Evolutionary conservation across 2,888 invertebrate genomes (phyloP).

Genomic region (Octodonta nipae): DNA sequence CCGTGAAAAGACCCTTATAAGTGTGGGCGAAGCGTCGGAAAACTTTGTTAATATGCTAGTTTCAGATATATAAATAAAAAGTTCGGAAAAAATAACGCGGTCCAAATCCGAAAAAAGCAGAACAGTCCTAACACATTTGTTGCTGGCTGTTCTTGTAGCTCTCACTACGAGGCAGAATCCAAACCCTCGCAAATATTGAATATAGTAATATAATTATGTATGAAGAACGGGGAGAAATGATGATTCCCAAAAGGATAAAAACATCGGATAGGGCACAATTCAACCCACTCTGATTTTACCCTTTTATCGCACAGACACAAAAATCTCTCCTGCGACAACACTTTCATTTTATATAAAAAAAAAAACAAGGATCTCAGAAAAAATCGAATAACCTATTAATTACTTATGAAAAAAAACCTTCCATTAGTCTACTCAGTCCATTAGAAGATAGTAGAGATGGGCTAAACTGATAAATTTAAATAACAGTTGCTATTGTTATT

Average conservation of each 20-base stretch:
- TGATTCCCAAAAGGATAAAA: slow-evolving; percentile 7
- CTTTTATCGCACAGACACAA: slow-evolving; percentile 6
- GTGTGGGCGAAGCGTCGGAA: too few species aligned
- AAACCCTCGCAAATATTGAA: slow-evolving; percentile 8
- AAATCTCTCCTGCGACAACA: slow-evolving; percentile 8
- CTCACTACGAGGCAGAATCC: slow-evolving; percentile 10
- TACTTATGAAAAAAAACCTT: slow-evolving; percentile 1
- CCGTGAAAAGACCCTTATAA: too few species aligned
- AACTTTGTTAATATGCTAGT: too few species aligned
- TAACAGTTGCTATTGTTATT: too few species aligned
- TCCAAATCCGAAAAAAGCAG: too few species aligned
- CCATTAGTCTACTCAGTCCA: slow-evolving; percentile 6
- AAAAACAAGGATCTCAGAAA: slow-evolving; percentile 7
- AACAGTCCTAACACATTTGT: slow-evolving; percentile 6
- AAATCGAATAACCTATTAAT: not conserved
- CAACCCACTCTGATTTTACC: slow-evolving; percentile 12
- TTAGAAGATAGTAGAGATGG: slow-evolving; percentile 12
- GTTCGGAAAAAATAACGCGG: too few species aligned
- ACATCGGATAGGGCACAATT: slow-evolving; percentile 5
- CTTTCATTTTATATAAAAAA: slow-evolving; percentile 6
- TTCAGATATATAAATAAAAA: too few species aligned
- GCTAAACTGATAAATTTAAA: too few species aligned
- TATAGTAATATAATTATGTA: slow-evolving; percentile 4
- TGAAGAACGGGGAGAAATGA: slow-evolving; percentile 7
- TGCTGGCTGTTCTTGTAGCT: slow-evolving; percentile 8